A percentile compares a stretch with the other conserved stretches of the same genome.
phyloP scores from a whole-genome alignment of 2,888 invertebrate genomes.

The Branchellion lobata region DNA sequence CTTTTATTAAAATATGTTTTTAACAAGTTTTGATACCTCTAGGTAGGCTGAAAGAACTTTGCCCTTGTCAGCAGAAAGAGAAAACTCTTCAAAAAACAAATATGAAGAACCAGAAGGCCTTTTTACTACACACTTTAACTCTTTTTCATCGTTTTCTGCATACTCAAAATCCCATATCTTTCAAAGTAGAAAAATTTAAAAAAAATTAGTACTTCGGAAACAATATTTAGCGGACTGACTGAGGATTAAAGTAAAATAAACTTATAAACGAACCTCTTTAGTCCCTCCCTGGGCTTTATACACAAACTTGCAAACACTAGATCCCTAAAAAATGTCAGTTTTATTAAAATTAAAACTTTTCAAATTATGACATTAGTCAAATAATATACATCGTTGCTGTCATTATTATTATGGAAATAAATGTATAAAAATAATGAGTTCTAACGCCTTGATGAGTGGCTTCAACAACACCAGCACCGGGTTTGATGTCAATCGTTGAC shows the following conservation, averaged over 20 bases:
- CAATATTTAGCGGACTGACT: background rate
- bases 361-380: too few species aligned
- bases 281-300: slow-evolving; percentile 54
- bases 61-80: slow-evolving; percentile 17
- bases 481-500: slow-evolving; percentile 43
- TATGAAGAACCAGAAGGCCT: slow-evolving; percentile 45
- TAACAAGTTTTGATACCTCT: slow-evolving; percentile 16
- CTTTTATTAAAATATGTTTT: background rate
- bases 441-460: background rate
- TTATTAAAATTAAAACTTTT: too few species aligned
- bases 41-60: slow-evolving; percentile 17
- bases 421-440: too few species aligned
- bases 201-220: background rate
- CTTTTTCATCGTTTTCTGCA: background rate
- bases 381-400: too few species aligned
- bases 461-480: slow-evolving; percentile 47
- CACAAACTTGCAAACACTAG: slow-evolving; percentile 51
- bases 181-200: background rate
- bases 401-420: too few species aligned
- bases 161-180: slow-evolving; percentile 42
- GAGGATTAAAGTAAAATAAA: background rate
- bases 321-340: slow-evolving; percentile 45
- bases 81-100: slow-evolving; percentile 48
- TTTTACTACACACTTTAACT: slow-evolving; percentile 42
- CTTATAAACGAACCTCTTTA: slow-evolving; percentile 51